Evolutionary conservation across 1,140 invertebrate genomes (phyloP), one percentile per base, ranked within the genome.

Genomic region (Drosophila quadrilineata): DNA sequence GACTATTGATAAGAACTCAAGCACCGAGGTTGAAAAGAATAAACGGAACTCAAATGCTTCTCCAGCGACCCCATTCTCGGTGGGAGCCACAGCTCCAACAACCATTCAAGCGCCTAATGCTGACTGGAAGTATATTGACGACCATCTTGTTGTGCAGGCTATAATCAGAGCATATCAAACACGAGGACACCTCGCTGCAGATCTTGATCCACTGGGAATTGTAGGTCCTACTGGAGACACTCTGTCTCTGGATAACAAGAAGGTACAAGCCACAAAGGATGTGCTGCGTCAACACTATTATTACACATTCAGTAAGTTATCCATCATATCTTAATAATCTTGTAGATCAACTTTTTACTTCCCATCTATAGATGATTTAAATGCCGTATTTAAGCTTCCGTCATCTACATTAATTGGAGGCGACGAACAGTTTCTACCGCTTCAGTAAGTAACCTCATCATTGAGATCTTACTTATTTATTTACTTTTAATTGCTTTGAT

Each of bases 151-250:
- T 43, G 97, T 99, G 0, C 98, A 99, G 91, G 96, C 97, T n/a
- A 98, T 99, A 87, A 99, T 99, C 79, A 92, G 98, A 74, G 98
- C 97, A 77, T 99, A 99, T 90, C 98, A 99, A 94, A 43, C 95
- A 86, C 94, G 97, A 88, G 98, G 98, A 84, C 98, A 99, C 91
- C 93, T 97, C 90, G 95, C 96, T 66, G 96, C 98, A 66, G 94
- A 96, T 90, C 91, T 98, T 90, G 98, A 99, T 93, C 98, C 98
- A 59, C 92, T 99, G 87, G 94, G 93, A 90, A 96, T 96, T 91
- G 40, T 86, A 3, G 64, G 69, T 3, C 71, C 70, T 1, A n/a
- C 24, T 0, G 67, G 65, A 1, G 2, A 9, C 1, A 22, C 36
- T 3, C 28, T 26, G 0, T 66, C 60, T 0, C 16, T 38, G 1